Base-by-base conservation (phyloP, 1,140 invertebrate species). In the Zaprionus lachaisei region DNA sequence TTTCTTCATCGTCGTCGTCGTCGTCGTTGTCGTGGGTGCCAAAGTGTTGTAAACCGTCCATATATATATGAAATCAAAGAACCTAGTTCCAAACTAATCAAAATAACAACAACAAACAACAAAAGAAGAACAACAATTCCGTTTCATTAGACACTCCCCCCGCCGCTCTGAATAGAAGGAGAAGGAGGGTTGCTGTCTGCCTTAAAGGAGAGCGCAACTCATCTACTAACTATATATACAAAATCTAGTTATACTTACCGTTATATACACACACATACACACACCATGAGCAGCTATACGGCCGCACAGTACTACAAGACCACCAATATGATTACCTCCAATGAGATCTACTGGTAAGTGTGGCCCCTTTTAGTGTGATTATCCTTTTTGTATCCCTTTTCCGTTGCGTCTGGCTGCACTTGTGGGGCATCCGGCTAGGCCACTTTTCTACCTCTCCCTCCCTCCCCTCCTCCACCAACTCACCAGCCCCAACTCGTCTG, bases 321-420 rank as follows among this genome's bases (percentile, higher is more conserved):
- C 85, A 91, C 81, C 90, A 92, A 86, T 81, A 92, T 92, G 91
- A 87, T 92, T 91, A 92, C 91, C 77, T 92, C 91, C 72, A 92
- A 92, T 69, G 91, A 92, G 71, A 92, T 92, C 77, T 92, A 92
- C 83, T 92, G 91, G 91, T 92, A 79, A 92, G 91, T 92, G 66
- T 92, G 66, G 56, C 28, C 24, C 49, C 47, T 9, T 47, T 47
- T 47, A 38, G 37, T 65, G 9, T 58, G 24, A 56, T 70, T 66
- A 60, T 77, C 64, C 60, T 76, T 80, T 70, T 51, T 28, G 14
- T 34, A 34, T 34, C 31, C 31, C 31, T 34, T 34, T 31, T 34
- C 31, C 31, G 31, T 11, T 9, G 28, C 17, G 12, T 49, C 24
- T 57, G 60, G 12, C 24, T 79, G 49, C 67, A 73, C 70, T 77